These are phyloP conservation scores for Aphidius colemani DNA, from an alignment of 2,888 invertebrate species.

Conservation along the genomic window DNA sequence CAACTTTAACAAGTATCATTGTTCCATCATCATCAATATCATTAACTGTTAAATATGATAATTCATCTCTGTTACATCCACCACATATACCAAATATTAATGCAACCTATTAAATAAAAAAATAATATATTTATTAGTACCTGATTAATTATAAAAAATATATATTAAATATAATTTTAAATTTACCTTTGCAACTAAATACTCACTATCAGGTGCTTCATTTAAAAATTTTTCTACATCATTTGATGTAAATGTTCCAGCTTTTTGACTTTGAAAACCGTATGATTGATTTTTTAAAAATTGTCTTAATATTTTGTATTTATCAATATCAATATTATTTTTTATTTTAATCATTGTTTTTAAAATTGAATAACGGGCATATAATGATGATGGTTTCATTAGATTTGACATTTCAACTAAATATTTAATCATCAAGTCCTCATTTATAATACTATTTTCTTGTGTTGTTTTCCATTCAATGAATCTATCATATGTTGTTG, in stretches of 20 bases:
- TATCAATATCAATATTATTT: slow-evolving; percentile 21
- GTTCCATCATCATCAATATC: slow-evolving; percentile 26
- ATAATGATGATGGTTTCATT: slow-evolving; percentile 17
- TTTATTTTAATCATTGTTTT: slow-evolving; percentile 21
- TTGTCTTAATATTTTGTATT: slow-evolving; percentile 13
- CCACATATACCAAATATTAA: slow-evolving; percentile 26
- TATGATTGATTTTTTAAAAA: slow-evolving; percentile 19
- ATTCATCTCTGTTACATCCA: slow-evolving; percentile 24
- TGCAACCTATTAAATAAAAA: slow-evolving; percentile 21
- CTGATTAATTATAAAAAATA: too few relatives aligned
- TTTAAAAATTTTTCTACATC: slow-evolving; percentile 25
- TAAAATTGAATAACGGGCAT: slow-evolving; percentile 26
- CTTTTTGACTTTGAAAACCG: slow-evolving; percentile 23
- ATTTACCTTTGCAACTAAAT: background rate
- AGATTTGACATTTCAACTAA: slow-evolving; percentile 6
- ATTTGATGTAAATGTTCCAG: slow-evolving; percentile 15
- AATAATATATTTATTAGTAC: background rate
- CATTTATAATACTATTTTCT: background rate
- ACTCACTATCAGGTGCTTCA: slow-evolving; percentile 23
- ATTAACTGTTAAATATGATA: slow-evolving; percentile 19
- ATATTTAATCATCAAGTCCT: slow-evolving; percentile 16
- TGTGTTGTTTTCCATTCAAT: background rate
- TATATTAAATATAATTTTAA: too few relatives aligned
- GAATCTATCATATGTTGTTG: background rate
- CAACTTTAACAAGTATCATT: slow-evolving; percentile 25